Evolutionary conservation across 2,113 vertebrate genomes (phyloP).

Genomic region (Pantherophis guttatus): DNA sequence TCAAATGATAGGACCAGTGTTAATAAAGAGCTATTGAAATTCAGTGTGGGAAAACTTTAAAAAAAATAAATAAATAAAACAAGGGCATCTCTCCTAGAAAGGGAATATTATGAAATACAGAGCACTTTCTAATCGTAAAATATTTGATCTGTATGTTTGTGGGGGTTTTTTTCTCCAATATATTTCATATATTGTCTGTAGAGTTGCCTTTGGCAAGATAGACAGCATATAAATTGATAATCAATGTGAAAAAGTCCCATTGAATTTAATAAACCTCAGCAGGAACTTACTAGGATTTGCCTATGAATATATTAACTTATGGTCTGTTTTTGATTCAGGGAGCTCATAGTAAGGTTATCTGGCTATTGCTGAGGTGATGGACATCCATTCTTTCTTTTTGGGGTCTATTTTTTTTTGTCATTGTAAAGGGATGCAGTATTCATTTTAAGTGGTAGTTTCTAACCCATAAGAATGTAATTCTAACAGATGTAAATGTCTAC

Average conservation of each 20-base stretch:
- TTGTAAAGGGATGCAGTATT: background rate
- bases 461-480: background rate
- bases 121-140: background rate
- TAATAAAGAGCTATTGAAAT: background rate
- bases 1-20: background rate
- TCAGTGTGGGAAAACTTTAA: background rate
- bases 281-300: background rate
- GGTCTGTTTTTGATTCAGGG: background rate
- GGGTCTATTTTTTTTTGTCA: background rate
- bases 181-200: background rate
- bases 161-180: background rate
- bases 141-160: background rate
- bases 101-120: background rate
- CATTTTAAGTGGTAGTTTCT: background rate
- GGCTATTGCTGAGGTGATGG: background rate
- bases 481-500: background rate
- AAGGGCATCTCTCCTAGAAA: background rate
- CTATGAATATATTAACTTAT: background rate
- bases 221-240: background rate
- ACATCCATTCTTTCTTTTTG: background rate
- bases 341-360: background rate
- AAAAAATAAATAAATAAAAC: background rate
- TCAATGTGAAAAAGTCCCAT: background rate
- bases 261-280: background rate
- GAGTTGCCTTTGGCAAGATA: background rate